Evolutionary conservation across 2,113 vertebrate genomes (phyloP).

Genomic region (Micromys minutus): DNA sequence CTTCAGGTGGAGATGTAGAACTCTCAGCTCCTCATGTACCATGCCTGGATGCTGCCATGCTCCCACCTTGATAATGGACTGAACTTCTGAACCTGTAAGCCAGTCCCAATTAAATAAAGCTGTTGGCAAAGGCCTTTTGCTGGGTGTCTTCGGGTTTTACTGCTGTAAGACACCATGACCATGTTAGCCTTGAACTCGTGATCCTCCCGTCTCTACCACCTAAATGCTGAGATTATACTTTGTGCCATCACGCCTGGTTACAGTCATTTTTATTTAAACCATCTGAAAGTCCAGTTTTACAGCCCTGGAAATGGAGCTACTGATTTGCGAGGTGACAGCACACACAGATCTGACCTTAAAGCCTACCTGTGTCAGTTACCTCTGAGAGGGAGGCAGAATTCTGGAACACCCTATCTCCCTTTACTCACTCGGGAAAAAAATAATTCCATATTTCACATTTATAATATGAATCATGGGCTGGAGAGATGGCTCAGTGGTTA

Average conservation of each 20-base stretch:
- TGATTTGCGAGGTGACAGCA: too few relatives aligned
- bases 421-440: neutral
- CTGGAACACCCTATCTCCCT: neutral
- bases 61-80: too few relatives aligned
- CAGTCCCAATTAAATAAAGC: too few relatives aligned
- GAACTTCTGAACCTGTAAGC: too few relatives aligned
- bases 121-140: too few relatives aligned
- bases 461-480: neutral
- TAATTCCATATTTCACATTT: neutral
- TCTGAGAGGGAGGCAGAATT: neutral
- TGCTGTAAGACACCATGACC: too few relatives aligned
- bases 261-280: neutral
- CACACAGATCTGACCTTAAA: neutral
- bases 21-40: too few relatives aligned
- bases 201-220: neutral
- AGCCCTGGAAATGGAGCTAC: neutral
- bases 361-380: neutral
- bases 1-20: too few relatives aligned
- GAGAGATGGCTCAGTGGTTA: too few relatives aligned
- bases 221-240: neutral
- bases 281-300: neutral
- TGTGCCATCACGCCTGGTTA: neutral
- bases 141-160: too few relatives aligned
- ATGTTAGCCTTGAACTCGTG: neutral
- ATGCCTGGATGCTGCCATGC: too few relatives aligned